Evolutionary conservation across 2,888 invertebrate species (phyloP).

Genomic region (Crossocerus cetratus): DNA sequence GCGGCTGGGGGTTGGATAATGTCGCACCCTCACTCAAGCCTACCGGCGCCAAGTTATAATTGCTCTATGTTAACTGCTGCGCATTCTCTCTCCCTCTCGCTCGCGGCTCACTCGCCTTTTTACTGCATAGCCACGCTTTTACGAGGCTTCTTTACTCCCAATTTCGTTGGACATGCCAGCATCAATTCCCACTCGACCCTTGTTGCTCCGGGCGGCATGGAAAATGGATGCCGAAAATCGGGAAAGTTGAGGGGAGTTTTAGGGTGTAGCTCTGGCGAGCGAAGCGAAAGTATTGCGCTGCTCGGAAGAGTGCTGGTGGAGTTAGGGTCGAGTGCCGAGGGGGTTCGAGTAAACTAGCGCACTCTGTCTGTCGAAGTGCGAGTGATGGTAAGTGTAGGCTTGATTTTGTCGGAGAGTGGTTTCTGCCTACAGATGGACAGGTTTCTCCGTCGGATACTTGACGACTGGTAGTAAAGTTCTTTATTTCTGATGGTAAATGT

Average conservation of each 20-base stretch:
- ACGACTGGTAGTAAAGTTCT: background rate
- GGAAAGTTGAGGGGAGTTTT: background rate
- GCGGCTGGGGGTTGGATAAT: slow-evolving; percentile 39
- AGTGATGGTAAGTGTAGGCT: background rate
- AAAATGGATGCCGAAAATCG: no score
- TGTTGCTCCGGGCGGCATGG: no score
- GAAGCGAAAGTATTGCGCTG: no score
- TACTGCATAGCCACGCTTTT: slow-evolving; percentile 10
- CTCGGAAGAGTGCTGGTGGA: no score
- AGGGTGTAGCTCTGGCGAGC: background rate
- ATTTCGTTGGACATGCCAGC: slow-evolving; percentile 1
- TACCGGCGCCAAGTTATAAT: slow-evolving; percentile 66
- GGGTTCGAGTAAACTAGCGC: background rate
- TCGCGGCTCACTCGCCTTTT: slow-evolving; percentile 17
- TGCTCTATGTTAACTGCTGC: slow-evolving; percentile 59
- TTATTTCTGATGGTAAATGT: background rate
- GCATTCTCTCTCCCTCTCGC: no score
- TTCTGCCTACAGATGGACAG: background rate
- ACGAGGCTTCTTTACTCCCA: background rate
- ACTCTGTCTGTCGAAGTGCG: background rate
- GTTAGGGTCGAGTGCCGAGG: no score
- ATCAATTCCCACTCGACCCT: no score
- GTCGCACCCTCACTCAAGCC: slow-evolving; percentile 42
- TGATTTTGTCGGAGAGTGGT: no score
- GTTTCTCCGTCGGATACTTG: background rate